These are phyloP conservation scores for Sebastes schlegelii DNA, from an alignment of 2,113 vertebrate species.

Conservation along the genomic window DNA sequence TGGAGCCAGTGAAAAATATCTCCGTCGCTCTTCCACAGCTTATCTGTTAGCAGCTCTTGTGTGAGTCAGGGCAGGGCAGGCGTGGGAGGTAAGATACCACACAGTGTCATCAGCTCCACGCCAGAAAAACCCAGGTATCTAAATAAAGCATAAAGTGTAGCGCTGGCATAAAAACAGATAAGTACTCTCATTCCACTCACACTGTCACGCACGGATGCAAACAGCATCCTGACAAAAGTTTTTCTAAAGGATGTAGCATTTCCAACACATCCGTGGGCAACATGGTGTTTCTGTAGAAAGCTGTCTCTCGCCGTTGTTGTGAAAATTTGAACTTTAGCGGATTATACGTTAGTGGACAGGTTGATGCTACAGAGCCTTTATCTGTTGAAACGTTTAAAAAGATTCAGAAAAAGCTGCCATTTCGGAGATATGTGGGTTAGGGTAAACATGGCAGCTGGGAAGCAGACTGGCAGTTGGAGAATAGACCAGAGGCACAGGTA, in stretches of 20 bases:
- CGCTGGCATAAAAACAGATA: slow-evolving; percentile 56
- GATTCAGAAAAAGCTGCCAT: not conserved
- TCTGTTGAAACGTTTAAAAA: slow-evolving; percentile 9
- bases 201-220: slow-evolving; percentile 19
- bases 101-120: slow-evolving; percentile 70
- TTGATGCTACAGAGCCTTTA: not conserved
- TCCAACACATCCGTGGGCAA: slow-evolving; percentile 22
- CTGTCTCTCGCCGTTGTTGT: not conserved
- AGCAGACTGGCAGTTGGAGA: too few relatives aligned
- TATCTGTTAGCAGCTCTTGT: slow-evolving; percentile 72
- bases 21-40: slow-evolving; percentile 53
- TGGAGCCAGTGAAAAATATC: slow-evolving; percentile 51
- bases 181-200: slow-evolving; percentile 44
- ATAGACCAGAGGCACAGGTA: too few relatives aligned
- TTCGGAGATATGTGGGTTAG: not conserved
- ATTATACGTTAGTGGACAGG: not conserved
- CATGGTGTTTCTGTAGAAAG: slow-evolving; percentile 11
- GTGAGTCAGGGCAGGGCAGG: slow-evolving; percentile 70
- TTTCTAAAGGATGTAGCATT: not conserved
- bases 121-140: slow-evolving; percentile 62
- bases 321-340: not conserved
- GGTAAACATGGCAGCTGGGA: too few relatives aligned
- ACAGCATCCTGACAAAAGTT: slow-evolving; percentile 28
- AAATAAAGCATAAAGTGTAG: slow-evolving; percentile 68
- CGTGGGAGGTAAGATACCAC: slow-evolving; percentile 62